Evolutionary conservation across 92 coral and sea anemone species (phyloP).

Genomic region (Anthopleura xanthogrammica): DNA sequence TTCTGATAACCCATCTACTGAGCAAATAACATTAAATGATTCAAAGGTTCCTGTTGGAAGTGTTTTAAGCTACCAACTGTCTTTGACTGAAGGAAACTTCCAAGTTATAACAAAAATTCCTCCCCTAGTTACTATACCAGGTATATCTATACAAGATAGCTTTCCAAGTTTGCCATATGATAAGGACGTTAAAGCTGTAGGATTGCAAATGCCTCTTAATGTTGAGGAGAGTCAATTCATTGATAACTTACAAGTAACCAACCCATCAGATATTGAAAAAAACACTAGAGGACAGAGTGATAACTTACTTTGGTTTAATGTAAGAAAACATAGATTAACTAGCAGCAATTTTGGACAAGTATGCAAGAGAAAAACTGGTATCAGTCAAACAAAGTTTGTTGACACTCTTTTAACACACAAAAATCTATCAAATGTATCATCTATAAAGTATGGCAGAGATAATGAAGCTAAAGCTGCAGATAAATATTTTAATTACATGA

Average conservation of each 20-base stretch:
- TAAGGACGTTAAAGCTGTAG: slow-evolving; percentile 27
- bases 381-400: slow-evolving; percentile 56
- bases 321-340: slow-evolving; percentile 46
- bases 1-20: slow-evolving; percentile 36
- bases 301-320: slow-evolving; percentile 49
- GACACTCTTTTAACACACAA: slow-evolving; percentile 34
- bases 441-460: slow-evolving; percentile 46
- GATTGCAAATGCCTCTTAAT: slow-evolving; percentile 47
- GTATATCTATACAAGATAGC: slow-evolving; percentile 2
- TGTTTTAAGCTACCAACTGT: slow-evolving; percentile 53
- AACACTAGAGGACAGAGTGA: slow-evolving; percentile 58
- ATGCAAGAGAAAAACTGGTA: slow-evolving; percentile 44
- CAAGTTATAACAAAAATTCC: slow-evolving; percentile 43
- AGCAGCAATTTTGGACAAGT: slow-evolving; percentile 67
- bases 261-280: slow-evolving; percentile 45
- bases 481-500: slow-evolving; percentile 50
- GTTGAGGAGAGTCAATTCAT: slow-evolving; percentile 33
- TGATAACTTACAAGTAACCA: slow-evolving; percentile 33
- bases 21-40: slow-evolving; percentile 39
- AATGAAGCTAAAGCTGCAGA: slow-evolving; percentile 55
- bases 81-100: slow-evolving; percentile 55
- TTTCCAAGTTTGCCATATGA: slow-evolving; percentile 50
- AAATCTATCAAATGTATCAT: slow-evolving; percentile 51
- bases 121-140: slow-evolving; percentile 28
- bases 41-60: slow-evolving; percentile 49